Evolutionary conservation across 2,797 vertebrate species (phyloP), one percentile per base, ranked within the genome.

Genomic region (Bufotes viridis): DNA sequence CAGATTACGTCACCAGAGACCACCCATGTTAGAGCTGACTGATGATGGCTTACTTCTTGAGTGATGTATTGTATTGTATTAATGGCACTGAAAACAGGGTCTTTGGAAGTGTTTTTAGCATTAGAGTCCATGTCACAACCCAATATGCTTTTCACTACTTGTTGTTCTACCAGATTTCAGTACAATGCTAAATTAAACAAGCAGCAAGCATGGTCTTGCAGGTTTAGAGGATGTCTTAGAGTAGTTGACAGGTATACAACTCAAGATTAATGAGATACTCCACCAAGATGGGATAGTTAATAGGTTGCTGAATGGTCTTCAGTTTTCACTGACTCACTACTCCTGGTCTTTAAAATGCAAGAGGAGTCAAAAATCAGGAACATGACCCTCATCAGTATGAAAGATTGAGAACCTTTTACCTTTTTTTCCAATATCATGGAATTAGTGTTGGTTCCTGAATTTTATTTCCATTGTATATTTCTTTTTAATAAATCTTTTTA

Each of bases 251-350:
- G 61, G 74, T 75, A 49, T 34, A 70, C 11, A 84, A 34, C 12
- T 81, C 7, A 2, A 82, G 17, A 91, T 51, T 89, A 90, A 90
- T 0, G 0, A 58, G 24, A 57, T 29, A 63, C 42, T 89, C n/a
- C 65, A 85, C 51, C 15, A 29, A 84, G 60, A 5, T 85, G 69
- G 49, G 86, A 60, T 26, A 57, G 57, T 70, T 82, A 88, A 81
- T 86, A 87, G 89, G 15, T 20, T 86, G 60, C 24, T 75, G 69
- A 90, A 34, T 78, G 58, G 13, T 74, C 87, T 72, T 82, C 24
- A 82, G 22, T 78, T 29, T 29, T 49, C 20, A 55, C 22, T 22
- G 42, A 51, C 57, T 17, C 22, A 88, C 10, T 51, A 24, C 53
- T 70, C 29, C 34, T 60, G 22, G 29, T 49, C 26, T 42, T 74